phyloP scores from a whole-genome alignment of 2,113 vertebrate species.

The Thunnus thynnus region DNA sequence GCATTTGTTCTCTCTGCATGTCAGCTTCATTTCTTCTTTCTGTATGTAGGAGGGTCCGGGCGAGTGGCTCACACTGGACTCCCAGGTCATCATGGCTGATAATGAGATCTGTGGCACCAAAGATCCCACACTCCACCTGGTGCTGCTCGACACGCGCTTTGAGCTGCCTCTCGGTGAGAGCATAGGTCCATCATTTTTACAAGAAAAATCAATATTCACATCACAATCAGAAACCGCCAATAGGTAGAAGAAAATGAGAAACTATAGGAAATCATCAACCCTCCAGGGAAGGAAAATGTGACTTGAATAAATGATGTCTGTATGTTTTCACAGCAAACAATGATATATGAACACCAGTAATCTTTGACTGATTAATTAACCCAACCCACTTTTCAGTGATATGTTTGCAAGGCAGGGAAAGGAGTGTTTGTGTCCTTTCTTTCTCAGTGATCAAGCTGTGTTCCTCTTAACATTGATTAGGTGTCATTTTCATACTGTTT shows the following conservation, averaged over 20 bases:
- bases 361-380: slow-evolving; percentile 53
- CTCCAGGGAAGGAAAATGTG: background rate
- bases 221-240: slow-evolving; percentile 26
- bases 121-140: slow-evolving; percentile 96
- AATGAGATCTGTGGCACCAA: slow-evolving; percentile 98
- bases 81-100: slow-evolving; percentile 97
- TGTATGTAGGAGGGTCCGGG: slow-evolving; percentile 93
- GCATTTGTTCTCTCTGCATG: background rate
- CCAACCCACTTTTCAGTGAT: slow-evolving; percentile 56
- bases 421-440: slow-evolving; percentile 37
- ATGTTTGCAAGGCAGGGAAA: slow-evolving; percentile 18
- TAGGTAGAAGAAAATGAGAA: slow-evolving; percentile 19
- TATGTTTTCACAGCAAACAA: slow-evolving; percentile 42
- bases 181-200: slow-evolving; percentile 9
- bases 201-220: slow-evolving; percentile 27
- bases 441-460: slow-evolving; percentile 48
- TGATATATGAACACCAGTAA: slow-evolving; percentile 57
- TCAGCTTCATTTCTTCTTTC: background rate
- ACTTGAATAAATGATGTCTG: slow-evolving; percentile 41
- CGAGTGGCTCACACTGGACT: slow-evolving; percentile 96
- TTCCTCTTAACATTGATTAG: slow-evolving; percentile 73
- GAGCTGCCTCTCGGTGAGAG: slow-evolving; percentile 94
- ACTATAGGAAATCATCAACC: slow-evolving; percentile 30
- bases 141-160: slow-evolving; percentile 96
- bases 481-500: slow-evolving; percentile 67